These are phyloP conservation scores for Nothura maculosa DNA, from an alignment of 2,797 vertebrate species.

Conservation along the genomic window DNA sequence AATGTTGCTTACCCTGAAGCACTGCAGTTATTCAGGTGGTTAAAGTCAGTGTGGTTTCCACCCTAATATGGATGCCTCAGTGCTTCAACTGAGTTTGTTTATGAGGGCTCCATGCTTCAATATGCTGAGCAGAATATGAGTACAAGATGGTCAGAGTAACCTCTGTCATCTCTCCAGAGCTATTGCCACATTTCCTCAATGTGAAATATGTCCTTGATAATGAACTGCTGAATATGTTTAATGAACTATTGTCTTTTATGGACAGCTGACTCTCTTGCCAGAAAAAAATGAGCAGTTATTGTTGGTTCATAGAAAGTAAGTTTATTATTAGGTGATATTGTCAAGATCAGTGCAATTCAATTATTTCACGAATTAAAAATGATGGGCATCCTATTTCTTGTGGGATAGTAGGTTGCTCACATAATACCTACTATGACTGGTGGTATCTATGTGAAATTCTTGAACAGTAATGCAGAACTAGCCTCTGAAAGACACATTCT, in stretches of 20 bases:
- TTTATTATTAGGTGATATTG: background rate
- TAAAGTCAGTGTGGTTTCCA: background rate
- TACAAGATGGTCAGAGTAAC: background rate
- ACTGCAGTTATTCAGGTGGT: background rate
- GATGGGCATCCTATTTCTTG: background rate
- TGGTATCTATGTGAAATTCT: background rate
- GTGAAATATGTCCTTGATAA: background rate
- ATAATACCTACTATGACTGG: background rate
- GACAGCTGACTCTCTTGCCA: background rate
- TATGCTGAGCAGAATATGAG: background rate
- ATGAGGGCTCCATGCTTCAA: background rate
- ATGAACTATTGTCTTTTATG: background rate
- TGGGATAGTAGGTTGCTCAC: background rate
- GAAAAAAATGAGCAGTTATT: background rate
- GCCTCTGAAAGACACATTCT: background rate
- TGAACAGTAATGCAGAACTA: background rate
- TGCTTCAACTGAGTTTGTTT: background rate
- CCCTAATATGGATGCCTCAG: background rate
- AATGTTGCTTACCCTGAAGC: background rate
- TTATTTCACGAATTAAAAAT: background rate
- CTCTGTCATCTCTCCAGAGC: background rate
- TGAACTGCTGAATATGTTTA: background rate
- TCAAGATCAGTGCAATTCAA: background rate
- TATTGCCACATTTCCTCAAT: background rate
- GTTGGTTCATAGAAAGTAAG: background rate